A percentile compares a stretch with the other conserved stretches of the same genome.
phyloP scores from a whole-genome alignment of 2,888 invertebrate genomes.

The Eugnorisma glareosa region DNA sequence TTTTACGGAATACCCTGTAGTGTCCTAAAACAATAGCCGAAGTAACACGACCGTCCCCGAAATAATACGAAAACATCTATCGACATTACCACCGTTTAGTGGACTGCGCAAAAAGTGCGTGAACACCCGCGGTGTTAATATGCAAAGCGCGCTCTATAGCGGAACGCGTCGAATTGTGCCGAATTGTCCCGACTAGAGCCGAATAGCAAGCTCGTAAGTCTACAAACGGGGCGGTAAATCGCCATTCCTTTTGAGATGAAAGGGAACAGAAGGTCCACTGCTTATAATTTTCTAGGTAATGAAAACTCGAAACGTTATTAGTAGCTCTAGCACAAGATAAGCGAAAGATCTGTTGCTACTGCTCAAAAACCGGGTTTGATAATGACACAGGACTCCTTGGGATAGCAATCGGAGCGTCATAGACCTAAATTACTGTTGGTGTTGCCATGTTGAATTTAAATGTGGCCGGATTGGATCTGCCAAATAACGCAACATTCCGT shows the following conservation, averaged over 20 bases:
- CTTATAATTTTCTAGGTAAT: not conserved
- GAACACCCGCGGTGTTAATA: constrained; percentile 48
- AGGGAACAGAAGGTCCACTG: constrained; percentile 20
- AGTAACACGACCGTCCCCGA: constrained; percentile 22
- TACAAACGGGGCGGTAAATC: constrained; percentile 52
- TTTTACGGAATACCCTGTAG: constrained; percentile 10
- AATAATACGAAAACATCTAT: constrained; percentile 50
- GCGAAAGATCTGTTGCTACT: not conserved
- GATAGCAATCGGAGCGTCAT: not conserved
- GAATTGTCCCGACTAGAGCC: constrained; percentile 40
- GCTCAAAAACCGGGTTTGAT: not conserved
- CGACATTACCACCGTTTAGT: constrained; percentile 50
- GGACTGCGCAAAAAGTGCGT: constrained; percentile 59
- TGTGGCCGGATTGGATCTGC: not conserved
- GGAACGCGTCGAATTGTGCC: constrained; percentile 31
- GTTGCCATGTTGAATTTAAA: not conserved
- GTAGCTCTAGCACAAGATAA: not conserved
- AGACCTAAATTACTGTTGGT: not conserved
- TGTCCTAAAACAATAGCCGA: constrained; percentile 36
- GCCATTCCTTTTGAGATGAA: not conserved
- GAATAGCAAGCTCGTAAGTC: constrained; percentile 54
- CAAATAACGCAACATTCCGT: not conserved
- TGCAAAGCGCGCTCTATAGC: constrained; percentile 52
- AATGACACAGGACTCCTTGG: not conserved
- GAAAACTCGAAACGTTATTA: not conserved